These are phyloP conservation scores for Neocloeon triangulifer DNA, from an alignment of 1,140 invertebrate species.

Conservation along the genomic window DNA sequence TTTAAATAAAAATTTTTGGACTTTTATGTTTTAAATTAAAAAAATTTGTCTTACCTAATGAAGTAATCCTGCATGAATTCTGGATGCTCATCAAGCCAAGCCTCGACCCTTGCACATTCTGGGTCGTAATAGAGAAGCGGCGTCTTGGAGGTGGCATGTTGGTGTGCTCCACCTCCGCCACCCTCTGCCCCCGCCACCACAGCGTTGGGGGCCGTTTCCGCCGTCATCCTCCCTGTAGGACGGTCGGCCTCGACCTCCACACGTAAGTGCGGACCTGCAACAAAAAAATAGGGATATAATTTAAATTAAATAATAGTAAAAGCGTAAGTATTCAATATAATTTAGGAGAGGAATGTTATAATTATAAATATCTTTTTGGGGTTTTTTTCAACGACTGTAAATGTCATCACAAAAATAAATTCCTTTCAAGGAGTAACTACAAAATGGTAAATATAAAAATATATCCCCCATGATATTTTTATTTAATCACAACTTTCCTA, in stretches of 20 bases:
- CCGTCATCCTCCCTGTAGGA: constrained; percentile 27
- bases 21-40: too few relatives aligned
- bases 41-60: constrained; percentile 52
- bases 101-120: constrained; percentile 64
- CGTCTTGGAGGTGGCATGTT: not conserved
- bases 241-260: constrained; percentile 39
- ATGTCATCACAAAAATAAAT: too few relatives aligned
- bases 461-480: too few relatives aligned
- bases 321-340: too few relatives aligned
- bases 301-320: too few relatives aligned
- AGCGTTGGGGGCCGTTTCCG: constrained; percentile 22
- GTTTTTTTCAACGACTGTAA: too few relatives aligned
- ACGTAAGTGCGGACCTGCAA: constrained; percentile 52
- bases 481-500: too few relatives aligned
- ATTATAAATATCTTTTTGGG: too few relatives aligned
- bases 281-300: too few relatives aligned
- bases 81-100: constrained; percentile 90
- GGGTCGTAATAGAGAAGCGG: constrained; percentile 40
- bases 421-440: too few relatives aligned
- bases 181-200: not conserved
- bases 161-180: constrained; percentile 14
- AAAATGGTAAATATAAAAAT: too few relatives aligned
- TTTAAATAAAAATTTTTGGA: not conserved
- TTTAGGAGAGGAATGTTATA: too few relatives aligned
- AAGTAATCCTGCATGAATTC: constrained; percentile 91